These are phyloP conservation scores for Stenodema calcarata DNA, from an alignment of 2,888 invertebrate species.

Conservation along the genomic window DNA sequence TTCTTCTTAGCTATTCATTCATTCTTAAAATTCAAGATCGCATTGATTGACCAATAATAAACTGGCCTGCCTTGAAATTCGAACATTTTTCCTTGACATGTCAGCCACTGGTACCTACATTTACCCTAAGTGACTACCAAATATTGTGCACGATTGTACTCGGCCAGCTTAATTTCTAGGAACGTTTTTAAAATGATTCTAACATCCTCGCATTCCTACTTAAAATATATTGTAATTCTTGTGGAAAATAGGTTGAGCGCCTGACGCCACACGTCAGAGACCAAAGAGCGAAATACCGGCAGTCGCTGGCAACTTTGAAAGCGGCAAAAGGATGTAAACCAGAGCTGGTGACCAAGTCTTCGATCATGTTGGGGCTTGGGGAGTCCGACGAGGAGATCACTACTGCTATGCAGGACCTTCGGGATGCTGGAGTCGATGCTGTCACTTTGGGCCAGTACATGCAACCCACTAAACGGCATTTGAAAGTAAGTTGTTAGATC, in stretches of 20 bases:
- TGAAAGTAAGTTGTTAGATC: slow-evolving; percentile 65
- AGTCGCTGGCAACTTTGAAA: slow-evolving; percentile 82
- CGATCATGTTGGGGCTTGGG: slow-evolving; percentile 96
- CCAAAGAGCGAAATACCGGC: slow-evolving; percentile 88
- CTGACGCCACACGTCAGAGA: slow-evolving; percentile 93
- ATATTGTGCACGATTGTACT: too few species aligned
- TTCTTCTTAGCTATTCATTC: too few species aligned
- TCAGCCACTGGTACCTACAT: too few species aligned
- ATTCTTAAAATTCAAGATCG: too few species aligned
- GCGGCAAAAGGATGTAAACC: slow-evolving; percentile 82
- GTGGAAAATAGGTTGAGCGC: slow-evolving; percentile 66
- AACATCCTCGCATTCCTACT: not conserved
- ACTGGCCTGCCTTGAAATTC: too few species aligned
- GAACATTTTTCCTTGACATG: too few species aligned
- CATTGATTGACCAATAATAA: too few species aligned
- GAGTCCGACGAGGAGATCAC: slow-evolving; percentile 88
- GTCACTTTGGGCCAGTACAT: slow-evolving; percentile 98
- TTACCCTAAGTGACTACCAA: too few species aligned
- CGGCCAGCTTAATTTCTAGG: too few species aligned
- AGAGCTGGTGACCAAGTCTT: slow-evolving; percentile 92
- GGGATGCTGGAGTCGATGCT: slow-evolving; percentile 86
- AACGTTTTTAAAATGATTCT: too few species aligned
- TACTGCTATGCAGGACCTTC: slow-evolving; percentile 85
- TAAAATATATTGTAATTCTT: not conserved
- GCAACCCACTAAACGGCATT: slow-evolving; percentile 97